phyloP scores from a whole-genome alignment of 2,113 vertebrate species.

The Ammodytes dubius region DNA sequence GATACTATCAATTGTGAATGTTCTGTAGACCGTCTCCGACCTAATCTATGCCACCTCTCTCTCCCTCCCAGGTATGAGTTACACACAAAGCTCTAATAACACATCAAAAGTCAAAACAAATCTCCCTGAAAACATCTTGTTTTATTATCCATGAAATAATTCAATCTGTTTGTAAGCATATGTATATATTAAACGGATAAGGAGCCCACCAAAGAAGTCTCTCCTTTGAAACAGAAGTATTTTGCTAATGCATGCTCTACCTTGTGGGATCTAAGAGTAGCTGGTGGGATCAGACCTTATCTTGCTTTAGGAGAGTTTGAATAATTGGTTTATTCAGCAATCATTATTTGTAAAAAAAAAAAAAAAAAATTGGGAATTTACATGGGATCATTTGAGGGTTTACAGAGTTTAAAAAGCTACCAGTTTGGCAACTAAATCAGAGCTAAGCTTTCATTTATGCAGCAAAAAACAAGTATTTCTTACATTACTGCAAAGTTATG shows the following conservation, averaged over 20 bases:
- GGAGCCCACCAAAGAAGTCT: background rate
- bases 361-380: background rate
- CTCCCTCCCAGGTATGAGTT: background rate
- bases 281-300: background rate
- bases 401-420: background rate
- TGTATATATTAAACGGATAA: background rate
- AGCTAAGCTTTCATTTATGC: background rate
- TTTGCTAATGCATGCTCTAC: too few relatives aligned
- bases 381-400: background rate
- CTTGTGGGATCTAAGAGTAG: background rate
- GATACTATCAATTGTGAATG: slow-evolving; percentile 37
- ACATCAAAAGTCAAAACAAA: slow-evolving; percentile 19
- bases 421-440: background rate
- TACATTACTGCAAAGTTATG: background rate
- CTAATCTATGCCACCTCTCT: slow-evolving; percentile 22
- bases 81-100: background rate
- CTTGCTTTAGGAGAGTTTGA: background rate
- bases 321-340: background rate
- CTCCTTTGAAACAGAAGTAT: too few relatives aligned
- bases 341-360: background rate
- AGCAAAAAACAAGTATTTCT: background rate
- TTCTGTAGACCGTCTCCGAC: slow-evolving; percentile 14
- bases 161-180: background rate
- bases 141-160: background rate
- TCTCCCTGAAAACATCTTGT: background rate